Base-by-base conservation (phyloP, 2,888 invertebrate genomes). In the Antheraea yamamai region DNA sequence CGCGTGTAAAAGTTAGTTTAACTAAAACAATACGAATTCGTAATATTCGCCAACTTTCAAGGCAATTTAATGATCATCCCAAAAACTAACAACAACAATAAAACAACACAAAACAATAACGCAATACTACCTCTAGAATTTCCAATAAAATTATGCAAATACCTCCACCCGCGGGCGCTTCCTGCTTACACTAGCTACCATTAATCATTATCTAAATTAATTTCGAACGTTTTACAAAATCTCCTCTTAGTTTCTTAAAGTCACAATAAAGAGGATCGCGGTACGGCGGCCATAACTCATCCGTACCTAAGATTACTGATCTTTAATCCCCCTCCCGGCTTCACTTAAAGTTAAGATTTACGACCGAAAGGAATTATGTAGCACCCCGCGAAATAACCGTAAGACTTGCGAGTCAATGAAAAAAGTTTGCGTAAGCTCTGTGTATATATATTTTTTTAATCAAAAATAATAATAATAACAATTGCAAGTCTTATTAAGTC, bases 291-390 rank as follows among this genome's bases (percentile, higher is more conserved):
- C 95, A 96, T 96, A 96, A 96, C 95, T 96, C 96, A 96, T 96
- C 96, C 93, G 95, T 94, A 87, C 95, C 95, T 95, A 95, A 96
- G 96, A 96, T 96, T 96, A 96, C 96, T 96, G 96, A 96, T 96
- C 96, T 96, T 96, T 96, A 96, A 96, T 96, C 96, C 96, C 96
- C 96, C 95, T 93, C 95, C 86, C 89, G 90, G 94, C 91, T 95
- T 95, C 95, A 95, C 96, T 96, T 96, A 96, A 96, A 96, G 96
- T 96, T 96, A 96, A 96, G 96, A 96, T 96, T 96, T 96, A 96
- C 95, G 96, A 90, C 91, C 95, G 81, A 90, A 90, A 93, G 96
- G 96, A 95, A 96, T 96, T 96, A 96, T 96, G 95, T 95, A 95
- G 95, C 95, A 95, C 95, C 95, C 93, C 88, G 87, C 88, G 85